Percentiles rank a stretch among this genome's conserved stretches.
phyloP scores from a whole-genome alignment of 2,888 invertebrate species.

The Polydrusus cervinus region DNA sequence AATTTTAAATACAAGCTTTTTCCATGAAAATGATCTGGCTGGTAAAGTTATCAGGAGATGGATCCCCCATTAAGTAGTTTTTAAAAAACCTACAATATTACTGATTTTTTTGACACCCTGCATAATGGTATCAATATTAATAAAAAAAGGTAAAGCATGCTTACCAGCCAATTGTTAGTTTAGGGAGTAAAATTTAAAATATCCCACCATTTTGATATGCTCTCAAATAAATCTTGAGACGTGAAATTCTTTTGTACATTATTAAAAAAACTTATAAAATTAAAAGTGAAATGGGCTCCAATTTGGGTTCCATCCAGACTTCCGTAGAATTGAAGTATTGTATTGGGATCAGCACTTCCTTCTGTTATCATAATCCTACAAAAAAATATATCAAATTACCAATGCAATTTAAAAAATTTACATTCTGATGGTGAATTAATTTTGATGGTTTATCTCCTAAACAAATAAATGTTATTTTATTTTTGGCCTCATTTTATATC shows the following conservation, averaged over 20 bases:
- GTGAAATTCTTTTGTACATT: neutral
- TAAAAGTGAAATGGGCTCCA: conserved; percentile 87
- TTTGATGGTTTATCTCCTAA: neutral
- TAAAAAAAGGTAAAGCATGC: neutral
- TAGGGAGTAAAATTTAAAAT: conserved; percentile 73
- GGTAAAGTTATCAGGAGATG: too few relatives aligned
- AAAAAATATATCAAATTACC: conserved; percentile 11
- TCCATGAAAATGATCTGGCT: too few relatives aligned
- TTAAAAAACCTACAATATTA: too few relatives aligned
- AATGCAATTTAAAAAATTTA: too few relatives aligned
- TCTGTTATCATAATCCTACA: conserved; percentile 83
- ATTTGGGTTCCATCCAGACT: conserved; percentile 70
- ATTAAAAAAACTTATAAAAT: conserved; percentile 76
- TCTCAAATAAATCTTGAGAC: conserved; percentile 74
- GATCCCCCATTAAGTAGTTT: too few relatives aligned
- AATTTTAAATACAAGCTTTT: too few relatives aligned
- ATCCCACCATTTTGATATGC: conserved; percentile 78
- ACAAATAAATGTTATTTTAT: neutral
- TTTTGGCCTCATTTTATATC: too few relatives aligned
- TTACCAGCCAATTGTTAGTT: conserved; percentile 42
- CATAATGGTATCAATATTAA: too few relatives aligned
- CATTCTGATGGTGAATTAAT: too few relatives aligned
- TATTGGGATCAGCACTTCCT: conserved; percentile 77
- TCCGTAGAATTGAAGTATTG: conserved; percentile 80
- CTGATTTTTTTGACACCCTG: too few relatives aligned